Percentiles rank a stretch among this genome's conserved stretches.
Conservation (phyloP, 2,113 vertebrate genomes). For the Anguilla japonica region DNA sequence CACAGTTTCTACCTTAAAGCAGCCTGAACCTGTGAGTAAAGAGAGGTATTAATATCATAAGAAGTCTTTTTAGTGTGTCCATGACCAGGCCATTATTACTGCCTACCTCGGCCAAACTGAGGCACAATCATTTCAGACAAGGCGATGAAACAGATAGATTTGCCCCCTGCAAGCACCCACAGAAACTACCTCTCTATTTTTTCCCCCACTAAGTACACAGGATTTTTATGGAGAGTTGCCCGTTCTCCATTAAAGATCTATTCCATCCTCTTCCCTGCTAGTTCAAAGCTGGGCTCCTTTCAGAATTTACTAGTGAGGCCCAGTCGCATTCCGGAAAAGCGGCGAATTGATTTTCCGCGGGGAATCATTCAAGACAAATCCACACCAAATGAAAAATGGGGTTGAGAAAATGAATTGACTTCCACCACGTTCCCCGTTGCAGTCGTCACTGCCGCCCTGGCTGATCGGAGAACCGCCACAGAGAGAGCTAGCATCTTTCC, state of each 20-base stretch:
- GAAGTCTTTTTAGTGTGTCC: slow-evolving; percentile 23
- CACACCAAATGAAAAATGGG: slow-evolving; percentile 59
- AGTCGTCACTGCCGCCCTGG: neutral
- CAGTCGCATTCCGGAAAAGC: slow-evolving; percentile 54
- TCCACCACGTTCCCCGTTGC: neutral
- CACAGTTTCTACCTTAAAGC: neutral
- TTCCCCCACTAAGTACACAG: neutral
- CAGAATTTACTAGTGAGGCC: slow-evolving; percentile 40
- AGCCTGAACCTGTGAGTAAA: slow-evolving; percentile 15
- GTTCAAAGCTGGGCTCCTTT: neutral
- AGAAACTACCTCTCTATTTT: neutral
- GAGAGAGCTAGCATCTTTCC: neutral
- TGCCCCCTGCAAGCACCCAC: neutral
- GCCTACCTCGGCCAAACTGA: slow-evolving; percentile 32
- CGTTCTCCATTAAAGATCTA: slow-evolving; percentile 1
- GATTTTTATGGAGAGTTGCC: neutral
- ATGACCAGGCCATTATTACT: slow-evolving; percentile 45
- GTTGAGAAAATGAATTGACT: slow-evolving; percentile 48
- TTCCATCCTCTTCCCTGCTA: neutral
- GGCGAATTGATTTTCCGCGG: slow-evolving; percentile 66
- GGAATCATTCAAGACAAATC: slow-evolving; percentile 66
- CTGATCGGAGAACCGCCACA: neutral
- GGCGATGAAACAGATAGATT: neutral
- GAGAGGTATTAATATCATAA: slow-evolving; percentile 33
- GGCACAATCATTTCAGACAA: slow-evolving; percentile 31